Evolutionary conservation across 2,797 vertebrate genomes (phyloP), one percentile per base, ranked within the genome.

Genomic region (Mallotus villosus): DNA sequence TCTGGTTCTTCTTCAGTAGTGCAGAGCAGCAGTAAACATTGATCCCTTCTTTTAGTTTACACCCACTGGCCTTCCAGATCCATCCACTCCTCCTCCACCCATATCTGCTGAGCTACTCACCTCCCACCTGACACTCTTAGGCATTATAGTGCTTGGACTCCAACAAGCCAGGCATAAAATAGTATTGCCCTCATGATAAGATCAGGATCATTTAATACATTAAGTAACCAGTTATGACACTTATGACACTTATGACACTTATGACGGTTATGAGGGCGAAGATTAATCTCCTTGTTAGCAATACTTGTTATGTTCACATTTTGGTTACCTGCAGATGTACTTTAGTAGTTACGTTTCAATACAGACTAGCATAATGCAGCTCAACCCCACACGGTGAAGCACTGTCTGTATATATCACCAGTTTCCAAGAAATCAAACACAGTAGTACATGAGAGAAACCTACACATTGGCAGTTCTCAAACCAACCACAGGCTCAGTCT

Each of bases 21-120:
- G 81, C 78, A 76, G 74, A 75, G 79, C 78, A 67, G 81, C 79
- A 78, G 73, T 75, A 70, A 84, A 82, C 79, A 87, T 90, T 73
- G 85, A 88, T 89, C 67, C 67, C 74, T 76, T 70, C 37, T 82
- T 79, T 78, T 78, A 68, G 74, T 51, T 53, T 22, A 27, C 49
- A 81, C 78, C 82, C 84, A 49, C 21, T 63, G 78, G 71, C 22
- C 72, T 2, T 21, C 81, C 72, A 17, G 46, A 41, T 9, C 58
- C 46, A 27, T 55, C 62, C 29, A 25, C 76, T 72, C 75, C 51
- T 69, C 73, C 63, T 49, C 69, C 74, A 27, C 53, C 65, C 55
- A 63, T 63, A 80, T 85, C 67, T 84, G 87, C 88, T 86, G 83
- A 90, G 4, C 37, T 49, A 34, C 6, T 19, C 21, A 29, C 34